Evolutionary conservation across 2,797 vertebrate genomes (phyloP).

Genomic region (Sparus aurata): DNA sequence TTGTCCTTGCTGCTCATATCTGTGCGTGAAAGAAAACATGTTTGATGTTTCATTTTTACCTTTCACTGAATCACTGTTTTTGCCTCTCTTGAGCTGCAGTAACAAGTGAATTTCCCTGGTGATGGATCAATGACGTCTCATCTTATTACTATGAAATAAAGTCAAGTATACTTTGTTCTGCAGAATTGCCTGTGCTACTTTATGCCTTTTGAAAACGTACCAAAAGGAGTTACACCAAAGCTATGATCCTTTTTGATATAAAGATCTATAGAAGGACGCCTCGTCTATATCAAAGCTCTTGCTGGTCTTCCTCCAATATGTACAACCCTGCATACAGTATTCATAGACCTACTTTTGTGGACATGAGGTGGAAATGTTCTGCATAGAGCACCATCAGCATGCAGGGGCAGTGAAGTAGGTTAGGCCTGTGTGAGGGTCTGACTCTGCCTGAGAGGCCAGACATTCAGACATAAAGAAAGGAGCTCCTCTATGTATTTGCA

Average conservation of each 20-base stretch:
- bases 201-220: background rate
- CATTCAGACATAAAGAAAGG: constrained; percentile 33
- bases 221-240: background rate
- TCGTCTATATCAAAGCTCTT: background rate
- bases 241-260: background rate
- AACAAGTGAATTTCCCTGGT: background rate
- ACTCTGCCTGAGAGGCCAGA: constrained; percentile 34
- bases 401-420: constrained; percentile 54
- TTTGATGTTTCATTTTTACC: no score
- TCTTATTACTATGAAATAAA: no score
- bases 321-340: background rate
- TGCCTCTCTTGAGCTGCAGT: no score
- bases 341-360: constrained; percentile 5
- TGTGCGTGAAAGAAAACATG: no score
- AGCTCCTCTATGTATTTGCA: background rate
- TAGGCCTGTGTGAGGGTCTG: constrained; percentile 42
- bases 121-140: no score
- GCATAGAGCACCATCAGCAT: constrained; percentile 35
- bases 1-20: no score
- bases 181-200: background rate
- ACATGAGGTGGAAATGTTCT: constrained; percentile 21
- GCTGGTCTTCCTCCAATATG: constrained; percentile 3
- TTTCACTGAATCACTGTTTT: no score
- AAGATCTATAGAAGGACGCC: background rate
- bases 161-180: background rate